Evolutionary conservation across 2,113 vertebrate species (phyloP).

Genomic region (Chitala chitala): DNA sequence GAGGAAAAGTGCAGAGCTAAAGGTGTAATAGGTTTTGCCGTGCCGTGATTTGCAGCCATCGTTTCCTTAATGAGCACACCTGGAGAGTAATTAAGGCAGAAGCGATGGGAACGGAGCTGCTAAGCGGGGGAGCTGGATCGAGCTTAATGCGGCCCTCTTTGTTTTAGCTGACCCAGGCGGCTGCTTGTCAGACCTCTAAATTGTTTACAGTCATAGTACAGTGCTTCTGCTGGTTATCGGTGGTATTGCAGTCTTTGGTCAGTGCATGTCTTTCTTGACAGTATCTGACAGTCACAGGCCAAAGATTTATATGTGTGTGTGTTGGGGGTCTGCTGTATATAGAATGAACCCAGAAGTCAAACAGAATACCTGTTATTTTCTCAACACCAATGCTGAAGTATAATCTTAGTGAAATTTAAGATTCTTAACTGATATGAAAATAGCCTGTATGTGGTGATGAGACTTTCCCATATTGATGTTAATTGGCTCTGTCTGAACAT

Average conservation of each 20-base stretch:
- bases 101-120: not conserved
- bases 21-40: conserved; percentile 8
- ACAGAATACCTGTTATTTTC: too few species aligned
- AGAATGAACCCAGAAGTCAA: not conserved
- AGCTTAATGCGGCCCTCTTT: conserved; percentile 13
- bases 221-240: not conserved
- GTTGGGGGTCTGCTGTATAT: too few species aligned
- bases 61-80: conserved; percentile 25
- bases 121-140: not conserved
- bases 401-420: too few species aligned
- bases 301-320: too few species aligned
- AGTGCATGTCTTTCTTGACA: not conserved
- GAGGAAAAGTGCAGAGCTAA: not conserved
- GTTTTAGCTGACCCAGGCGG: conserved; percentile 16
- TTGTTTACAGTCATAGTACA: conserved; percentile 2
- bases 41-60: not conserved
- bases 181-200: not conserved
- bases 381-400: too few species aligned
- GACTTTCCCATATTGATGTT: too few species aligned
- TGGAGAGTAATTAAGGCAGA: conserved; percentile 26
- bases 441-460: too few species aligned
- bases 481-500: too few species aligned
- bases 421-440: too few species aligned
- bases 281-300: not conserved
- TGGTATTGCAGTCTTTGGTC: not conserved